Evolutionary conservation across 2,888 invertebrate genomes (phyloP).

Genomic region (Ochropacha duplaris): DNA sequence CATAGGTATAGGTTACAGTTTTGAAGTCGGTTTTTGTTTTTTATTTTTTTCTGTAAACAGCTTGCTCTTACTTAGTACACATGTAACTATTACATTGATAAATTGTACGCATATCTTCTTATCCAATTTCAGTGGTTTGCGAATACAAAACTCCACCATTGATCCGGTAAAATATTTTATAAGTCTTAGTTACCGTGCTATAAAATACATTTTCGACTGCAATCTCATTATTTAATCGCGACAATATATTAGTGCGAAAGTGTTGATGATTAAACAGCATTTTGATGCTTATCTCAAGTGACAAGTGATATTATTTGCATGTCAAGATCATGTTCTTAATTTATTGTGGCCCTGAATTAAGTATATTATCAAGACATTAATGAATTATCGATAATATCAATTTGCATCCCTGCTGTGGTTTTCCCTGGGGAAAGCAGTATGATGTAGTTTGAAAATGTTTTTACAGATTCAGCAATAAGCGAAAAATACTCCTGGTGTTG

Average conservation of each 20-base stretch:
- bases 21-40: too few relatives aligned
- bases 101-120: conserved; percentile 7
- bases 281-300: conserved; percentile 7
- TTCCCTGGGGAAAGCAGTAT: too few relatives aligned
- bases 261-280: conserved; percentile 14
- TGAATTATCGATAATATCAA: background rate
- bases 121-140: conserved; percentile 65
- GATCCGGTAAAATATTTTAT: background rate
- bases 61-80: background rate
- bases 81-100: background rate
- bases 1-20: too few relatives aligned
- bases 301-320: conserved; percentile 16
- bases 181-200: background rate
- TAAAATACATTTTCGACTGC: background rate
- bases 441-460: too few relatives aligned
- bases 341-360: background rate
- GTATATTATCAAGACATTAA: background rate
- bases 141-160: conserved; percentile 17
- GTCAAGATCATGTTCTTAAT: conserved; percentile 7
- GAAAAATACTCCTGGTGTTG: too few relatives aligned
- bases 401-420: too few relatives aligned
- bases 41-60: background rate
- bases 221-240: background rate
- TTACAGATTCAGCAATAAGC: too few relatives aligned
- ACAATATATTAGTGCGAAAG: background rate